Evolutionary conservation across 2,113 vertebrate species (phyloP).

Genomic region (Equus przewalskii): DNA sequence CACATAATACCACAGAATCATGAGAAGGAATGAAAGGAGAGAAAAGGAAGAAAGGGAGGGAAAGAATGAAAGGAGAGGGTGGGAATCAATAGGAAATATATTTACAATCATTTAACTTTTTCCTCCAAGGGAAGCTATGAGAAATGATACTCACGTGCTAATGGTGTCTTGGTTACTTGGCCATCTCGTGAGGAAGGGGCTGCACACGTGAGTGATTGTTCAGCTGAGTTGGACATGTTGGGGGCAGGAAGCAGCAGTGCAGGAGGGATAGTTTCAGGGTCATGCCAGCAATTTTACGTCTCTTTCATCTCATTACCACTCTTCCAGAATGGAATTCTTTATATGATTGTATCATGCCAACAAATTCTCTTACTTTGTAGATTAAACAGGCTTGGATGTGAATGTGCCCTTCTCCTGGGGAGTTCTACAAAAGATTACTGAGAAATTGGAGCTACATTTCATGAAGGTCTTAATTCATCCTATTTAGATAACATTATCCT

Average conservation of each 20-base stretch:
- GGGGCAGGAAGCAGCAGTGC: not conserved
- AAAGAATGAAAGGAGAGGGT: not conserved
- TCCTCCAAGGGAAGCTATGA: not conserved
- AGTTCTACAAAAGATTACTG: not conserved
- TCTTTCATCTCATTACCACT: slow-evolving; percentile 11
- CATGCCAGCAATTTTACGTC: not conserved
- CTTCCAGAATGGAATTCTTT: slow-evolving; percentile 50
- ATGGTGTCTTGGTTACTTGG: not conserved
- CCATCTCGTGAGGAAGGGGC: not conserved
- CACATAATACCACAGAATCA: rapidly evolving
- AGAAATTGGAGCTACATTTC: slow-evolving; percentile 27
- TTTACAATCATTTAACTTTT: not conserved
- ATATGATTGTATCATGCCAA: not conserved
- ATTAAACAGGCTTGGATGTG: slow-evolving; percentile 23
- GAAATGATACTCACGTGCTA: not conserved
- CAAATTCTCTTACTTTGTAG: not conserved
- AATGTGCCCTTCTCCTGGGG: not conserved
- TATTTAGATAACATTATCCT: not conserved
- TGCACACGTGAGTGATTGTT: not conserved
- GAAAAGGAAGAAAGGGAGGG: not conserved
- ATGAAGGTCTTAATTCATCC: slow-evolving; percentile 38
- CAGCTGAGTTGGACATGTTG: not conserved
- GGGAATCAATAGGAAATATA: not conserved
- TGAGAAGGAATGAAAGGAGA: not conserved
- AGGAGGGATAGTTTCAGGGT: not conserved